Conservation (phyloP, 2,888 invertebrate species). For the Epiblema foenella region DNA sequence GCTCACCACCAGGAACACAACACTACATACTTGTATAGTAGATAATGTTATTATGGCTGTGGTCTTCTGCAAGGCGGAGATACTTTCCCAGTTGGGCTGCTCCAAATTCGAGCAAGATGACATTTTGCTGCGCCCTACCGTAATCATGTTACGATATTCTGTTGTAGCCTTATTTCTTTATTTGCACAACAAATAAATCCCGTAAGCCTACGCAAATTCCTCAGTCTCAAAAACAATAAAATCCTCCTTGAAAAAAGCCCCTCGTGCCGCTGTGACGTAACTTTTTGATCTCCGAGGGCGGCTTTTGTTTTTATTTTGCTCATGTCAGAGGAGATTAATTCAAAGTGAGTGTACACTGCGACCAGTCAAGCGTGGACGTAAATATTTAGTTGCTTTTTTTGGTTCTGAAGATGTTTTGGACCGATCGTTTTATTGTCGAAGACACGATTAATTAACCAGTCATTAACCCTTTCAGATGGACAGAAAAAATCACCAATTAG, state of each 20-base stretch:
- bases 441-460: not conserved
- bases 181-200: constrained; percentile 1
- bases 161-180: not conserved
- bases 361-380: not conserved
- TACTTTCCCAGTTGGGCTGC: too few relatives aligned
- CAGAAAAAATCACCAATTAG: too few relatives aligned
- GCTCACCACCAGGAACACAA: too few relatives aligned
- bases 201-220: constrained; percentile 5
- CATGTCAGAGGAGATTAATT: constrained; percentile 34
- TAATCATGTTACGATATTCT: too few relatives aligned
- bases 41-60: too few relatives aligned
- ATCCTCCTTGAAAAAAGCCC: constrained; percentile 11
- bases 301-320: constrained; percentile 11
- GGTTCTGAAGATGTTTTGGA: not conserved
- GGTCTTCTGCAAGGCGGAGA: too few relatives aligned
- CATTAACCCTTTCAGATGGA: not conserved
- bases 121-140: too few relatives aligned
- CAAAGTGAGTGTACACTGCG: constrained; percentile 32
- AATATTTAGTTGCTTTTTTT: constrained; percentile 2
- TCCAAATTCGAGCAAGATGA: too few relatives aligned
- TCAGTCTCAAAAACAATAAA: constrained; percentile 19
- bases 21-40: too few relatives aligned
- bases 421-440: not conserved
- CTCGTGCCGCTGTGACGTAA: constrained; percentile 23
- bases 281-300: constrained; percentile 37